These are phyloP conservation scores for Cryptocephalus moraei DNA, from an alignment of 2,888 invertebrate genomes.

Conservation along the genomic window DNA sequence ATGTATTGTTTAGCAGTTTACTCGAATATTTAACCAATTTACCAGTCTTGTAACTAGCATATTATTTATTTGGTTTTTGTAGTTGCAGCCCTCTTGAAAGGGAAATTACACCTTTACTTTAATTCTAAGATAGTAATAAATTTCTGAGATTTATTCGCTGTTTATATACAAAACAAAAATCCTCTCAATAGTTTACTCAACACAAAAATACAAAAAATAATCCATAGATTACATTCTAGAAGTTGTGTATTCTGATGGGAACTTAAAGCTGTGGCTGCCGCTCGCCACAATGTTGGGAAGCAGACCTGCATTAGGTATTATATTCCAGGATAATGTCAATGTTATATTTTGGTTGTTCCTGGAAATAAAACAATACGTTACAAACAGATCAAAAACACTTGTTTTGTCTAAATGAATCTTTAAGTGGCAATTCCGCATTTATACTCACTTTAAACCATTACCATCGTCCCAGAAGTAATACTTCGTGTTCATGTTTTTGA, in stretches of 20 bases:
- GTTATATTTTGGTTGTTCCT: constrained; percentile 92
- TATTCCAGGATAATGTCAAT: constrained; percentile 92
- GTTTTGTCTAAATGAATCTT: too few relatives aligned
- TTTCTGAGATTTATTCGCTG: too few relatives aligned
- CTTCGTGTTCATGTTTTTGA: constrained; percentile 91
- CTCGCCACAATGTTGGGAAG: constrained; percentile 77
- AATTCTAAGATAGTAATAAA: too few relatives aligned
- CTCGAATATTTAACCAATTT: too few relatives aligned
- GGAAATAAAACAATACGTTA: constrained; percentile 33
- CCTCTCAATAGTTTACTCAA: not conserved
- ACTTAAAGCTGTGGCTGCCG: constrained; percentile 79
- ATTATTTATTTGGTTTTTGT: too few relatives aligned
- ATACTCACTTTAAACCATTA: constrained; percentile 74
- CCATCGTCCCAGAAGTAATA: constrained; percentile 99
- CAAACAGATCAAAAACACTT: too few relatives aligned
- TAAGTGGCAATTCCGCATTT: not conserved
- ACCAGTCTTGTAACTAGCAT: too few relatives aligned
- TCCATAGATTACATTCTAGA: constrained; percentile 43
- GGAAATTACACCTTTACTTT: too few relatives aligned
- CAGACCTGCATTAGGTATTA: constrained; percentile 95
- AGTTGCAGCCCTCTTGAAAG: too few relatives aligned
- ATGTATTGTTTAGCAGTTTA: too few relatives aligned
- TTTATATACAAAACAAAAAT: not conserved
- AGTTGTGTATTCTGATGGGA: constrained; percentile 80
- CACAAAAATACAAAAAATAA: constrained; percentile 2